Evolutionary conservation across 2,888 invertebrate genomes (phyloP).

Genomic region (Phasia obesa): DNA sequence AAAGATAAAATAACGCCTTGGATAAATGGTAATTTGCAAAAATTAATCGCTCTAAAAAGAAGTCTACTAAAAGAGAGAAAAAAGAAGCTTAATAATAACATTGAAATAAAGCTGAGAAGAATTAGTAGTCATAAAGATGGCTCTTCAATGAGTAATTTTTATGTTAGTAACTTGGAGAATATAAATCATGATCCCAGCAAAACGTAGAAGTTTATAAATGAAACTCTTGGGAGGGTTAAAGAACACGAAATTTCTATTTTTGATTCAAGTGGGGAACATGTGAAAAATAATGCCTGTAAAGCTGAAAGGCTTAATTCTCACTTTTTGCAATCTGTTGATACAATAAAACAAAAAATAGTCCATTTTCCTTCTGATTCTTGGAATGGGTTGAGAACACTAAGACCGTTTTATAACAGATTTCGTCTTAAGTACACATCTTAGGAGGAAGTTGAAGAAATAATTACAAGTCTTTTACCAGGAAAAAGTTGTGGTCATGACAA

Average conservation of each 20-base stretch:
- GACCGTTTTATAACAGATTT: neutral
- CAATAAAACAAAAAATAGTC: too few relatives aligned
- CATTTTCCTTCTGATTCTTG: too few relatives aligned
- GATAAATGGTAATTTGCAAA: neutral
- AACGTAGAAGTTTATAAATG: too few relatives aligned
- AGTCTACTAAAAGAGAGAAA: neutral
- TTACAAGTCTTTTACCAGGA: neutral
- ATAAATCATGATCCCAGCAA: too few relatives aligned
- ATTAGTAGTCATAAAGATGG: neutral
- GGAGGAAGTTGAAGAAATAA: neutral
- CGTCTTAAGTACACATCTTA: neutral
- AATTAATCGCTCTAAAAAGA: neutral
- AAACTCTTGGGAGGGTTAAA: too few relatives aligned
- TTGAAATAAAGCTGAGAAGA: neutral
- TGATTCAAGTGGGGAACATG: too few relatives aligned
- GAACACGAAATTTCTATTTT: too few relatives aligned
- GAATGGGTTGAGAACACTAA: neutral
- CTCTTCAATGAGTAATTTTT: too few relatives aligned
- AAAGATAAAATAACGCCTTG: neutral
- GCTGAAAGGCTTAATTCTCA: neutral
- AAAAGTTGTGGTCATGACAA: constrained; percentile 13
- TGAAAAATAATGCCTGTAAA: neutral
- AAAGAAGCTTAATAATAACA: neutral
- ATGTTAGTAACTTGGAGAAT: too few relatives aligned
- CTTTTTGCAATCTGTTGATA: neutral